Percentiles rank a stretch among this genome's conserved stretches.
Evolutionary conservation across 2,113 vertebrate species (phyloP).

Genomic region (Odontophorus gujanensis): DNA sequence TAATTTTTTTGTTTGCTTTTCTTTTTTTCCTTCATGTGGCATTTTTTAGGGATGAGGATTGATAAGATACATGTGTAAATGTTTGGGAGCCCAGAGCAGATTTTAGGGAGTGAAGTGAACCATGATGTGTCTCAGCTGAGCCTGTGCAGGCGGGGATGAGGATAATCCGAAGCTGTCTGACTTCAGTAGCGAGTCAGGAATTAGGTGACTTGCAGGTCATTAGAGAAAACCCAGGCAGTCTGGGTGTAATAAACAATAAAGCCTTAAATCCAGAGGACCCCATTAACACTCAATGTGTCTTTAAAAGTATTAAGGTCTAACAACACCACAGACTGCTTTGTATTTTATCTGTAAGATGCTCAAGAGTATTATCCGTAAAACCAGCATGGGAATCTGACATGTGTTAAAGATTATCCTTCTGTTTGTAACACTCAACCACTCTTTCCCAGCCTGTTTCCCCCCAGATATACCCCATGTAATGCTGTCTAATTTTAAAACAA

Average conservation of each 20-base stretch:
- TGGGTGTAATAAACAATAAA: slow-evolving; percentile 56
- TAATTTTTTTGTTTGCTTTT: neutral
- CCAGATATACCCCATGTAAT: neutral
- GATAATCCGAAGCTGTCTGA: neutral
- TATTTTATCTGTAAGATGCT: slow-evolving; percentile 49
- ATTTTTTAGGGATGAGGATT: neutral
- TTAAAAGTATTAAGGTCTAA: slow-evolving; percentile 64
- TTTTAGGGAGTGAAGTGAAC: neutral
- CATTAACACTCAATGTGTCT: slow-evolving; percentile 54
- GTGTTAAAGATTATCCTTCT: slow-evolving; percentile 54
- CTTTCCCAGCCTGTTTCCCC: neutral
- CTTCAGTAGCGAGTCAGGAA: slow-evolving; percentile 44
- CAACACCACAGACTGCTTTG: slow-evolving; percentile 48
- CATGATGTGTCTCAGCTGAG: neutral
- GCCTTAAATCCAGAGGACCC: slow-evolving; percentile 46
- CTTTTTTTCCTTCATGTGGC: neutral
- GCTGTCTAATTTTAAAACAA: neutral
- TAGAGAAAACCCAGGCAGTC: slow-evolving; percentile 45
- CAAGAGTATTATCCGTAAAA: slow-evolving; percentile 51
- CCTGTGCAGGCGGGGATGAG: neutral
- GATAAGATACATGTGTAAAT: accelerated
- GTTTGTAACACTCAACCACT: neutral
- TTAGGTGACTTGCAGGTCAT: slow-evolving; percentile 40
- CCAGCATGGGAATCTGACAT: slow-evolving; percentile 26
- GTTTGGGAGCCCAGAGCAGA: neutral